Conservation (phyloP, 2,888 invertebrate species). For the Xanthorhoe designata region DNA sequence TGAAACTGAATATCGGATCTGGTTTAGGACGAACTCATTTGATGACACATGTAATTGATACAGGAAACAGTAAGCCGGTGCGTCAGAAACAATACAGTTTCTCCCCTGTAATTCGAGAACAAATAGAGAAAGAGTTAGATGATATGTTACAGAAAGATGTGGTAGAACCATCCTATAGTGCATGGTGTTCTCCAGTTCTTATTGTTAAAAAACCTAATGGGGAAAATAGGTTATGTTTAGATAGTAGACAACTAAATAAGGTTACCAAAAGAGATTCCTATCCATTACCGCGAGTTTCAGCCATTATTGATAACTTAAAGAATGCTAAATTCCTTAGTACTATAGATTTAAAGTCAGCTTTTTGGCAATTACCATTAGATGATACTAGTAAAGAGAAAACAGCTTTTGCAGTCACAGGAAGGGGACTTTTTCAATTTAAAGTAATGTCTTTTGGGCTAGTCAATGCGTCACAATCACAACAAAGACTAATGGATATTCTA, state of each 20-base stretch:
- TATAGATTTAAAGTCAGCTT: constrained; percentile 37
- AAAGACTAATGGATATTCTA: constrained; percentile 1
- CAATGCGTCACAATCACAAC: background rate
- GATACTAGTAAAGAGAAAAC: constrained; percentile 35
- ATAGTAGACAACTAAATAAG: constrained; percentile 37
- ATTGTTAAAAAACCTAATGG: constrained; percentile 23
- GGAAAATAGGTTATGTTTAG: constrained; percentile 33
- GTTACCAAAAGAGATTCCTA: constrained; percentile 26
- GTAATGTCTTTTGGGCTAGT: background rate
- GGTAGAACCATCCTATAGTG: constrained; percentile 4
- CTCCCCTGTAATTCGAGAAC: background rate
- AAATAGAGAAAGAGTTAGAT: constrained; percentile 1
- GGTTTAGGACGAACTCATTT: background rate
- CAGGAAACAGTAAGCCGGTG: background rate
- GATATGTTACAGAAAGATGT: background rate
- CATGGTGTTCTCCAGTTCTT: constrained; percentile 22
- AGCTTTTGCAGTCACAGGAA: constrained; percentile 25
- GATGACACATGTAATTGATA: background rate
- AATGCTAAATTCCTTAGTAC: constrained; percentile 33
- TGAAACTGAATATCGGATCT: background rate
- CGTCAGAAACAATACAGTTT: background rate
- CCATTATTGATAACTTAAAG: constrained; percentile 33
- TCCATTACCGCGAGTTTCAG: background rate
- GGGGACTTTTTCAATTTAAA: background rate
- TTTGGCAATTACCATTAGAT: constrained; percentile 41